Base-by-base conservation (phyloP, 2,113 vertebrate genomes). In the Cochlearius cochlearius region DNA sequence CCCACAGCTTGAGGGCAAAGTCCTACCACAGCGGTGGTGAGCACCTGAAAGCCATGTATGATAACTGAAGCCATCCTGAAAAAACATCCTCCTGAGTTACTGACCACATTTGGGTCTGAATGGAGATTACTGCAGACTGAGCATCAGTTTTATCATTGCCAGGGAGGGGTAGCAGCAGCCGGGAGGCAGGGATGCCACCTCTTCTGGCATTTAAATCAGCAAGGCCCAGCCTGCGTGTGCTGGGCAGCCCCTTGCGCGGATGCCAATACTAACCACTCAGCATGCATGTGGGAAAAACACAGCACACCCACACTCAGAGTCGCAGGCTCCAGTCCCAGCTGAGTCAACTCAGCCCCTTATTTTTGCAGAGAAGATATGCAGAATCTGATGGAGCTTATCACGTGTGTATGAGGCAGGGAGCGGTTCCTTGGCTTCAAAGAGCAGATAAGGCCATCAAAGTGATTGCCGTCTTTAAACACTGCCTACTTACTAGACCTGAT, bases 401-500 rank as follows among this genome's bases (percentile, higher is more conserved):
- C 1, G 7, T 66, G 59, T 41, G 64, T 6, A 36, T 0, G n/a
- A 47, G 74, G 82, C 67, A 86, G 94, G 94, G 96, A 94, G 88
- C 0, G 39, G 83, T 86, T 96, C 82, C 67, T 43, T 32, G 75
- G 21, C 95, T 95, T 96, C 90, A 94, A 96, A 96, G 94, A 88
- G 76, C 64, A 94, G 95, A 96, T 96, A 94, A 94, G 75, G 86
- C 63, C 82, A 90, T 80, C 90, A 94, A 94, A 96, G 90, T 7
- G 12, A 90, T 3, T 86, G 79, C 55, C 78, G 71, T 74, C 95
- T 69, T 87, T 21, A 92, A 90, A 86, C 69, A 12, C 77, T 62
- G 58, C 75, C 53, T 73, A 20, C 85, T 88, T 76, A 85, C 67
- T 47, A 92, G 82, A 39, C 9, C 86, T 43, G 55, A 91, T 92